These are phyloP conservation scores for Enteromius treurensis DNA, from an alignment of 2,797 vertebrate genomes.

Conservation along the genomic window DNA sequence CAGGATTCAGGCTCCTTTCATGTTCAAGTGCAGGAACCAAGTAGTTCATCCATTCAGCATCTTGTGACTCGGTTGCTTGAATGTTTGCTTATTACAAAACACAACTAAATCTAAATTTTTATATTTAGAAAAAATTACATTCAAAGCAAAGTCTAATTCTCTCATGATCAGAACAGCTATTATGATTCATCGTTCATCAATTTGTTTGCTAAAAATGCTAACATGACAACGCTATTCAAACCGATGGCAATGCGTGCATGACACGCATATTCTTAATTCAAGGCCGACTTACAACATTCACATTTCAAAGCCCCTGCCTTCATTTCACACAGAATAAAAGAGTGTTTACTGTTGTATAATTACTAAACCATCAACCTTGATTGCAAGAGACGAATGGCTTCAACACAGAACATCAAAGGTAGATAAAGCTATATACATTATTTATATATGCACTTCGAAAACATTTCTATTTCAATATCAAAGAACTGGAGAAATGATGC, in stretches of 20 bases:
- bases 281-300: background rate
- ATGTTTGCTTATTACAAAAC: background rate
- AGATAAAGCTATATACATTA: conserved; percentile 19
- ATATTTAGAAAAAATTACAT: background rate
- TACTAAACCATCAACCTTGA: conserved; percentile 28
- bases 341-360: conserved; percentile 28
- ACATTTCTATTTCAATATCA: conserved; percentile 10
- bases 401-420: conserved; percentile 39
- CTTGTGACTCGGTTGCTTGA: background rate
- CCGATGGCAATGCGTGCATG: background rate
- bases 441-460: conserved; percentile 22
- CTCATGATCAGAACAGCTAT: background rate
- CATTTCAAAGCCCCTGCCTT: background rate
- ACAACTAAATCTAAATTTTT: background rate
- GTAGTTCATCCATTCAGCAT: background rate
- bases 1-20: background rate
- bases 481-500: background rate
- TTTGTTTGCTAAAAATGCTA: background rate
- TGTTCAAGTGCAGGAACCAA: conserved; percentile 5
- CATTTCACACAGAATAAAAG: conserved; percentile 19
- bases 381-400: background rate
- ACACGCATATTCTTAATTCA: background rate
- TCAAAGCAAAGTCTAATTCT: background rate
- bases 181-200: background rate
- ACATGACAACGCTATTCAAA: background rate